Base-by-base conservation (phyloP, 2,113 vertebrate species). In the Tupaia chinensis region DNA sequence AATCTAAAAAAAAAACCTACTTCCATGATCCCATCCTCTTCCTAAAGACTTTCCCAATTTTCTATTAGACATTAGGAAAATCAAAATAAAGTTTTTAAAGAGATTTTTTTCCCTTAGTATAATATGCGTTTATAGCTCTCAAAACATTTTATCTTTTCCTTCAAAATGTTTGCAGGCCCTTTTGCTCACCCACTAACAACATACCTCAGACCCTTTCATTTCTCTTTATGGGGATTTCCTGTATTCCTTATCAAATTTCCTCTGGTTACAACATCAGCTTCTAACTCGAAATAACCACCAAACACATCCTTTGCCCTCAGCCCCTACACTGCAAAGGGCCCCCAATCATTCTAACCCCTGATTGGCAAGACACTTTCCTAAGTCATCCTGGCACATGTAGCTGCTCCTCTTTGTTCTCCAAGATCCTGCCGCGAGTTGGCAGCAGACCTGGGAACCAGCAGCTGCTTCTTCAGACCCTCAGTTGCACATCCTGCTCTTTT, bases 221-320 rank as follows among this genome's bases (percentile, higher is more conserved):
- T 92, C 83, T n/a, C 56, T 95, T 72, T 70, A 79, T 84, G 87
- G 84, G 7, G n/a, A 72, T 60, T 94, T 93, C 77, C 84, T 77
- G 1, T 5, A 7, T 66, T 77, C 29, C 86, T 84, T 72, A 81
- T 27, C 9, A 10, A 72, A 20, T 4, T 63, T 63, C 68, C 77
- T 73, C 7, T 8, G n/a, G 68, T 70, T 44, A 56, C 69, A 79
- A 61, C 63, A 69, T 68, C 87, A n/a, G n/a, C 68, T 93, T 60
- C 94, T 68, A 65, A 81, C 73, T 65, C 65, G 73, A 84, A 89
- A 91, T 73, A 81, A 80, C 72, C 77, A 68, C 93, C 32, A 3
- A 4, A 32, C 7, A 29, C 29, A 70, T 83, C 61, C 53, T 89
- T 27, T 74, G 32, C 7, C 83, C 53, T 73, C 12, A 8, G 69